Conservation (phyloP, 2,113 vertebrate species). For the Columba janthina region DNA sequence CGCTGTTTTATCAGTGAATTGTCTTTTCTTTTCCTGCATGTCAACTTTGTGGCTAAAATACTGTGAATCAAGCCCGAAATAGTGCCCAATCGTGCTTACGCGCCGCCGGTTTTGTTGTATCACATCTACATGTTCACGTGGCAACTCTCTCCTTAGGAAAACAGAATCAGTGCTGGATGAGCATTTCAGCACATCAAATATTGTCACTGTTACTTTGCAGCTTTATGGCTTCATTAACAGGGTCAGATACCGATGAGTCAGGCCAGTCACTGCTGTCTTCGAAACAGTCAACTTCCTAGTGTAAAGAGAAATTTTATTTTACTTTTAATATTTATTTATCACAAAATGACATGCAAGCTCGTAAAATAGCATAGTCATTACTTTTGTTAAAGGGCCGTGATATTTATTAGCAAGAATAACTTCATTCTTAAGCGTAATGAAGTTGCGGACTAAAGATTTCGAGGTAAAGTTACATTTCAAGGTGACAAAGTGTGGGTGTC, state of each 20-base stretch:
- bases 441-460: background rate
- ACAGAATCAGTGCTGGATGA: background rate
- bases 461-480: background rate
- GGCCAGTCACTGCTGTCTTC: background rate
- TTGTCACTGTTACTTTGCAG: conserved; percentile 10
- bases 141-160: conserved; percentile 9
- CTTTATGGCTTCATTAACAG: background rate
- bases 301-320: background rate
- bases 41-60: conserved; percentile 20
- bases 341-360: background rate
- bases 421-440: background rate
- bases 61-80: background rate
- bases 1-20: background rate
- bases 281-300: background rate
- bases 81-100: background rate
- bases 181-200: conserved; percentile 18
- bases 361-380: background rate
- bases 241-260: background rate
- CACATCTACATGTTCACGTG: background rate
- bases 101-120: background rate
- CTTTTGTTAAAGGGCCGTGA: background rate
- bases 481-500: background rate
- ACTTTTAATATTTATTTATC: too few relatives aligned
- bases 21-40: background rate
- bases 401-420: background rate